Conservation (phyloP, 2,113 vertebrate genomes). For the Loxodonta africana region DNA sequence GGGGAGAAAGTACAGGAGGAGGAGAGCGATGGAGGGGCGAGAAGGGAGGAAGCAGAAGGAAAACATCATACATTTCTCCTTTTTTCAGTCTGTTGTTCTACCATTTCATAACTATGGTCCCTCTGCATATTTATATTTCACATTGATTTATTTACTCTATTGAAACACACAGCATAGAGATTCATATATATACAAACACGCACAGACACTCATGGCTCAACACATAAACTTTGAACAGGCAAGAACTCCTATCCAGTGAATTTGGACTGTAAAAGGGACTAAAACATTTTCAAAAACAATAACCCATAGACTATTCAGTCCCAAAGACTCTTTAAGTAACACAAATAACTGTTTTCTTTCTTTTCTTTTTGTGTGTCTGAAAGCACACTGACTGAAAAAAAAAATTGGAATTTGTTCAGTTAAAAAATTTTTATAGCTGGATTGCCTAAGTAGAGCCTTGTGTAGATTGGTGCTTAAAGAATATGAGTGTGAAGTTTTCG, state of each 20-base stretch:
- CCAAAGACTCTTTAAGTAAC: slow-evolving; percentile 30
- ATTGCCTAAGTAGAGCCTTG: neutral
- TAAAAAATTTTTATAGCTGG: neutral
- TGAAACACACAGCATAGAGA: neutral
- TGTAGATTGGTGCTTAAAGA: neutral
- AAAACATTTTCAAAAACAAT: slow-evolving; percentile 12
- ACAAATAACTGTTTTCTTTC: neutral
- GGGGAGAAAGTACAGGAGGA: slow-evolving; percentile 49
- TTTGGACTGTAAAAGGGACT: neutral
- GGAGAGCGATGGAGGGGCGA: neutral
- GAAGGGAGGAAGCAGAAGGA: slow-evolving; percentile 19
- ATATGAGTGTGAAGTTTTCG: neutral
- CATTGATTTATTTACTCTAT: neutral
- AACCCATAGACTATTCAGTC: neutral
- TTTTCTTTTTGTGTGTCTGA: slow-evolving; percentile 32
- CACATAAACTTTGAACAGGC: neutral
- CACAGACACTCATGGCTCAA: neutral
- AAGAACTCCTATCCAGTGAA: neutral
- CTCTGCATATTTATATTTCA: neutral
- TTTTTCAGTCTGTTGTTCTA: neutral
- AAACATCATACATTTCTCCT: neutral
- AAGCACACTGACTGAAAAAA: neutral
- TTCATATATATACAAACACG: neutral
- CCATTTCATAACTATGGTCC: neutral
- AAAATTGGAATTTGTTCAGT: slow-evolving; percentile 39